Conservation (phyloP, 2,797 vertebrate species). For the Centropyge bicolor region DNA sequence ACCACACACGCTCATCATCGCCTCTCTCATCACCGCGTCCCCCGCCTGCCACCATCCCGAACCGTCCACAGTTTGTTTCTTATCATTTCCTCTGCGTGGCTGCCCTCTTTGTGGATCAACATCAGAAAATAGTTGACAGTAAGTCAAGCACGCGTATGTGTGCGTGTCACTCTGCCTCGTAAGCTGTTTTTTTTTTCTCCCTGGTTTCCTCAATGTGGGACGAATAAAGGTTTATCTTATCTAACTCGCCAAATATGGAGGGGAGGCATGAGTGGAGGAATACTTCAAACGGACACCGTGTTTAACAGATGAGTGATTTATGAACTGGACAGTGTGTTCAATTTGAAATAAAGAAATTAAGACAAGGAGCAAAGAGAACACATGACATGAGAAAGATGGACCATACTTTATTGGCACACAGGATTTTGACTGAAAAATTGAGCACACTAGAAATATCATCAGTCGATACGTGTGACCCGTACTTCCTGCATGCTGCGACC, state of each 20-base stretch:
- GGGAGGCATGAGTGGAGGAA: background rate
- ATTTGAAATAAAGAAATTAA: background rate
- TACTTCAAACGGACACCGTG: slow-evolving; percentile 47
- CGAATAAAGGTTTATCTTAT: too few relatives aligned
- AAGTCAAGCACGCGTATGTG: background rate
- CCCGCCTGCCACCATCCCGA: slow-evolving; percentile 11
- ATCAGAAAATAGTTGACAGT: slow-evolving; percentile 35
- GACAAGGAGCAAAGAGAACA: slow-evolving; percentile 1
- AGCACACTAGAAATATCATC: background rate
- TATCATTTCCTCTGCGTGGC: slow-evolving; percentile 25
- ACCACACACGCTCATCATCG: slow-evolving; percentile 15
- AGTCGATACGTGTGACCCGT: background rate
- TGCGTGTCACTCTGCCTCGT: background rate
- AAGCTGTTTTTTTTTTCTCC: background rate
- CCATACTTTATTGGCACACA: background rate
- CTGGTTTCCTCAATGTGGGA: too few relatives aligned
- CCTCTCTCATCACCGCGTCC: slow-evolving; percentile 15
- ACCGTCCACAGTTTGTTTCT: slow-evolving; percentile 39
- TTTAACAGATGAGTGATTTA: slow-evolving; percentile 32
- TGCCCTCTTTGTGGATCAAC: slow-evolving; percentile 42
- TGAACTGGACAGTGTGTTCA: slow-evolving; percentile 27
- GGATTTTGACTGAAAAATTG: background rate
- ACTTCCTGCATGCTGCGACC: too few relatives aligned
- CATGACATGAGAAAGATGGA: background rate
- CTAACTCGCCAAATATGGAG: slow-evolving; percentile 32